phyloP scores from a whole-genome alignment of 2,797 vertebrate species.

The Chelon auratus region DNA sequence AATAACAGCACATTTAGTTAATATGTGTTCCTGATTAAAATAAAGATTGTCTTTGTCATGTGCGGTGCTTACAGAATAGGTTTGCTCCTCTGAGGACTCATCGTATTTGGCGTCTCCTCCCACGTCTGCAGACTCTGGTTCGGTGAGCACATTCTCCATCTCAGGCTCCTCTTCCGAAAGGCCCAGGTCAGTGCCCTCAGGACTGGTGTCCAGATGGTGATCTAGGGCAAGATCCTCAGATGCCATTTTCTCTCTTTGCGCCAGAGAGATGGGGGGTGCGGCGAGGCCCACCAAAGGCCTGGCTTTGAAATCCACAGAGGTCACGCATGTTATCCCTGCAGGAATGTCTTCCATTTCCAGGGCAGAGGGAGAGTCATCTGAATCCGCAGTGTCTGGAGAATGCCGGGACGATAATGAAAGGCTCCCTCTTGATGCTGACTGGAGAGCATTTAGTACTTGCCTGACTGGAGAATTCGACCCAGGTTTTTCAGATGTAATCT shows the following conservation, averaged over 20 bases:
- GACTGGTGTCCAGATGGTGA: conserved; percentile 85
- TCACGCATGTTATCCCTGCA: conserved; percentile 80
- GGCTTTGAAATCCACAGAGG: conserved; percentile 65
- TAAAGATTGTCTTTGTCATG: neutral
- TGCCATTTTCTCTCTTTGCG: conserved; percentile 68
- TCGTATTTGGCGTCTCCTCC: conserved; percentile 79
- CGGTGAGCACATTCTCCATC: conserved; percentile 91
- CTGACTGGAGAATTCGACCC: conserved; percentile 77
- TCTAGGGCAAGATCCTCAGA: conserved; percentile 74
- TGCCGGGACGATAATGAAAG: conserved; percentile 73
- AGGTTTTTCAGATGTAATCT: conserved; percentile 66
- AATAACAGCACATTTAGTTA: conserved; percentile 8
- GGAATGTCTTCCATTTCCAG: conserved; percentile 89
- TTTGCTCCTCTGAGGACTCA: conserved; percentile 86
- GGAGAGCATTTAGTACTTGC: conserved; percentile 80
- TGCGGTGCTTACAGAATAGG: conserved; percentile 90
- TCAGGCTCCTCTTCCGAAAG: conserved; percentile 93
- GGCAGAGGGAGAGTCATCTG: conserved; percentile 87
- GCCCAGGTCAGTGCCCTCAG: conserved; percentile 89
- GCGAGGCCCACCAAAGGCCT: conserved; percentile 74
- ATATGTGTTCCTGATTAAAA: neutral
- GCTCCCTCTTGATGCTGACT: conserved; percentile 77
- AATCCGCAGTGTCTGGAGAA: conserved; percentile 83
- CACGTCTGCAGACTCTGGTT: conserved; percentile 83
- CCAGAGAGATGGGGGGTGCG: conserved; percentile 69